phyloP scores from a whole-genome alignment of 2,888 invertebrate genomes.

The Tridacna crocea region DNA sequence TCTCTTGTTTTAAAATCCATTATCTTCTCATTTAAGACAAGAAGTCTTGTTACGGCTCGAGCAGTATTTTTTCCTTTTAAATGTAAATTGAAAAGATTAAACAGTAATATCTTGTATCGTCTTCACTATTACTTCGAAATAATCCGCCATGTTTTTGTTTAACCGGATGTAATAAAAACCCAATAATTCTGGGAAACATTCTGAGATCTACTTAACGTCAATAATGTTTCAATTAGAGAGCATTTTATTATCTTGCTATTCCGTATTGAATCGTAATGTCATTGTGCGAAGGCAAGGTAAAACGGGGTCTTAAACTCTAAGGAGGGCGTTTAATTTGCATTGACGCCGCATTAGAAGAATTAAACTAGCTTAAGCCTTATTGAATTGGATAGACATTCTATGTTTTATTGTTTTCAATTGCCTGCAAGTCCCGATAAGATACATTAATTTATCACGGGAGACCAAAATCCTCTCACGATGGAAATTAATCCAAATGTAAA shows the following conservation, averaged over 20 bases:
- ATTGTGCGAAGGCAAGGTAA: conserved; percentile 31
- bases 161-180: conserved; percentile 39
- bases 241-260: conserved; percentile 23
- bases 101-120: conserved; percentile 14
- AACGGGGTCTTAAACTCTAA: conserved; percentile 16
- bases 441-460: not conserved
- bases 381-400: not conserved
- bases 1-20: conserved; percentile 22
- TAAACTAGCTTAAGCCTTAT: conserved; percentile 4
- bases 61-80: not conserved
- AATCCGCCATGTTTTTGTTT: conserved; percentile 28
- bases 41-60: conserved; percentile 1
- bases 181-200: conserved; percentile 17
- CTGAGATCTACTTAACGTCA: conserved; percentile 27
- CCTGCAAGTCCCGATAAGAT: conserved; percentile 9
- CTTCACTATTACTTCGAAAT: conserved; percentile 24
- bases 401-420: conserved; percentile 16
- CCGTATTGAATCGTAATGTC: conserved; percentile 21
- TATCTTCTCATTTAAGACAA: conserved; percentile 11
- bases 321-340: conserved; percentile 26
- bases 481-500: not conserved
- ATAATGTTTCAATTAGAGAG: conserved; percentile 36
- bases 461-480: not conserved
- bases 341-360: conserved; percentile 11
- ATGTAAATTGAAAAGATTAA: conserved; percentile 24